Conservation (phyloP, 2,888 invertebrate species). For the Dasysyrphus tricinctus region DNA sequence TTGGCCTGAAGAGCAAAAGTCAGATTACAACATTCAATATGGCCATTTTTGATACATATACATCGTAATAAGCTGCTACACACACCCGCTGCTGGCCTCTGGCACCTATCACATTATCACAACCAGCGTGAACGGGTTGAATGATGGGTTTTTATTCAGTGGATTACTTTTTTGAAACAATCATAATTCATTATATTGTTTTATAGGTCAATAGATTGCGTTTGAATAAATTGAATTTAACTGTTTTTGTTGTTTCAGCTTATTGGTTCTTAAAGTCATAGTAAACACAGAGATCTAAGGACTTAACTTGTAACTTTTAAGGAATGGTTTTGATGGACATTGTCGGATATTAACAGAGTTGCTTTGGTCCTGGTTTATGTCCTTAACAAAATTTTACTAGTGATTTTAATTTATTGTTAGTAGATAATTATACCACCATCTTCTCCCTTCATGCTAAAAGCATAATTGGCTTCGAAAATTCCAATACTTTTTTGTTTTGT, state of each 20-base stretch:
- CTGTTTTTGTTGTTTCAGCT: not conserved
- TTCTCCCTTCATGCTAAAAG: too few relatives aligned
- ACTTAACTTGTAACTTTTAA: not conserved
- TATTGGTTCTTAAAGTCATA: not conserved
- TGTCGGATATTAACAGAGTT: too few relatives aligned
- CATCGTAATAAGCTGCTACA: not conserved
- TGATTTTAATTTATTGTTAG: too few relatives aligned
- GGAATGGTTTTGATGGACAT: not conserved
- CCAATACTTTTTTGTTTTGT: too few relatives aligned
- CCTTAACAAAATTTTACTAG: too few relatives aligned
- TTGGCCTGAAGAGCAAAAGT: slow-evolving; percentile 57
- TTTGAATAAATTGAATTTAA: slow-evolving; percentile 19
- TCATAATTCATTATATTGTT: not conserved
- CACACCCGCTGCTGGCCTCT: slow-evolving; percentile 1
- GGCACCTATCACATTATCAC: slow-evolving; percentile 1
- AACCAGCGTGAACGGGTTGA: slow-evolving; percentile 31
- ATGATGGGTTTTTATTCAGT: slow-evolving; percentile 37
- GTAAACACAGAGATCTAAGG: not conserved
- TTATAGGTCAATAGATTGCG: slow-evolving; percentile 9
- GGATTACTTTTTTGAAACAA: slow-evolving; percentile 4
- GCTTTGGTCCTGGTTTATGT: too few relatives aligned
- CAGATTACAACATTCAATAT: slow-evolving; percentile 48
- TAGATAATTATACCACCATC: too few relatives aligned
- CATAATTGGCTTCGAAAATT: too few relatives aligned
- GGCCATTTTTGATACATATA: slow-evolving; percentile 24